These are phyloP conservation scores for Macquaria australasica DNA, from an alignment of 2,113 vertebrate species.

Conservation along the genomic window DNA sequence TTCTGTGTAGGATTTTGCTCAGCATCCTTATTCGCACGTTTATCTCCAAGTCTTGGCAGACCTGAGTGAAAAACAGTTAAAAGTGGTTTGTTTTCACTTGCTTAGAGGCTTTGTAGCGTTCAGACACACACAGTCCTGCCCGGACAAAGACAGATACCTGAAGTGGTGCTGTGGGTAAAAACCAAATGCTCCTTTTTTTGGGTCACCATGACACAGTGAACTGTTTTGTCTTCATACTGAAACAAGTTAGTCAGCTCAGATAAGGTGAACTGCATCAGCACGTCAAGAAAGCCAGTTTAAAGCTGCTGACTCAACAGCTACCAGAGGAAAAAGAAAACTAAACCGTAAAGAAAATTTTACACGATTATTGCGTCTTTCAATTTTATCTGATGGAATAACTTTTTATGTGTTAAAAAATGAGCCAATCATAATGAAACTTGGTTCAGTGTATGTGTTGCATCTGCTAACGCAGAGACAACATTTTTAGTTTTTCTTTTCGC, in stretches of 20 bases:
- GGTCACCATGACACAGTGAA: not conserved
- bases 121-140: not conserved
- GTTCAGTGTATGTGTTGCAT: not conserved
- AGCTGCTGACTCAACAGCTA: no score
- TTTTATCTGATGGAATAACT: not conserved
- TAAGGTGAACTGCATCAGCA: not conserved
- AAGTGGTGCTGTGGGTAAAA: conserved; percentile 19
- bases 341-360: no score
- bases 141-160: conserved; percentile 33
- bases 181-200: not conserved
- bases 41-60: not conserved
- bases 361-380: not conserved
- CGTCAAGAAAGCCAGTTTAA: no score
- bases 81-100: conserved; percentile 13
- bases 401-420: not conserved
- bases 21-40: not conserved
- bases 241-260: not conserved
- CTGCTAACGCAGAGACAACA: no score
- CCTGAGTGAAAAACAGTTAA: not conserved
- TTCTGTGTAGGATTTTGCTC: not conserved
- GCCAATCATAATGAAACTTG: not conserved
- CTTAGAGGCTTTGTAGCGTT: conserved; percentile 30
- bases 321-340: no score
- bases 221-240: not conserved
- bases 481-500: not conserved